A percentile compares a stretch with the other conserved stretches of the same genome.
Evolutionary conservation across 2,888 invertebrate species (phyloP).

Genomic region (Apotomis betuletana): DNA sequence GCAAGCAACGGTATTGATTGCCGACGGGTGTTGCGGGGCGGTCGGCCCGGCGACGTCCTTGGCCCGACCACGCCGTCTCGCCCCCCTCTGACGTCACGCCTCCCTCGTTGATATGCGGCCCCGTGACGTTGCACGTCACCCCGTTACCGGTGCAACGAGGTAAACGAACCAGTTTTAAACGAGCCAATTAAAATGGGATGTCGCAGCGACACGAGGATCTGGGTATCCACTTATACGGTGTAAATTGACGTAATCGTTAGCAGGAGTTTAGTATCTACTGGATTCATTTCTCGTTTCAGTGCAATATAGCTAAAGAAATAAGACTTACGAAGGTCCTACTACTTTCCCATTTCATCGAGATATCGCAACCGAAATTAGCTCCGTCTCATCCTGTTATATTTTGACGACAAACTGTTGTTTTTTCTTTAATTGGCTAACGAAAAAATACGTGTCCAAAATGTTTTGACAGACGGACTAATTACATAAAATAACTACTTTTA

Average conservation of each 20-base stretch:
- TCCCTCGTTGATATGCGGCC: conserved; percentile 65
- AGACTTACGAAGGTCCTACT: too few species aligned
- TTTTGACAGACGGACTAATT: too few species aligned
- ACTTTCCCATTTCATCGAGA: too few species aligned
- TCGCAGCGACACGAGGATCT: conserved; percentile 4
- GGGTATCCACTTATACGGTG: neutral
- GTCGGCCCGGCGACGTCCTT: conserved; percentile 82
- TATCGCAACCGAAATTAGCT: too few species aligned
- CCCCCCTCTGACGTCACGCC: conserved; percentile 69
- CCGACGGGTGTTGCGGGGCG: conserved; percentile 72
- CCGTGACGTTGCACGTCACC: conserved; percentile 70
- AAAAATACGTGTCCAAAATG: too few species aligned
- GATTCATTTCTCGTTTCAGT: too few species aligned
- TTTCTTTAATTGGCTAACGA: too few species aligned
- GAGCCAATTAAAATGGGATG: conserved; percentile 36
- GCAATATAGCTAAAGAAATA: too few species aligned
- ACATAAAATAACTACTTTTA: too few species aligned
- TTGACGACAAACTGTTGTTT: too few species aligned
- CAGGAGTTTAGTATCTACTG: neutral
- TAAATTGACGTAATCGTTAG: conserved; percentile 11
- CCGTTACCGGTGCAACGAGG: conserved; percentile 50
- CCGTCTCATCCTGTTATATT: too few species aligned
- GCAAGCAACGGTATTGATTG: conserved; percentile 67
- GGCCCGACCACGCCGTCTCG: conserved; percentile 71
- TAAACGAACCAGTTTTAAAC: conserved; percentile 27